Percentiles rank a stretch among this genome's conserved stretches.
These are phyloP conservation scores for Drosophila mulleri DNA, from an alignment of 2,888 invertebrate genomes.

Conservation along the genomic window DNA sequence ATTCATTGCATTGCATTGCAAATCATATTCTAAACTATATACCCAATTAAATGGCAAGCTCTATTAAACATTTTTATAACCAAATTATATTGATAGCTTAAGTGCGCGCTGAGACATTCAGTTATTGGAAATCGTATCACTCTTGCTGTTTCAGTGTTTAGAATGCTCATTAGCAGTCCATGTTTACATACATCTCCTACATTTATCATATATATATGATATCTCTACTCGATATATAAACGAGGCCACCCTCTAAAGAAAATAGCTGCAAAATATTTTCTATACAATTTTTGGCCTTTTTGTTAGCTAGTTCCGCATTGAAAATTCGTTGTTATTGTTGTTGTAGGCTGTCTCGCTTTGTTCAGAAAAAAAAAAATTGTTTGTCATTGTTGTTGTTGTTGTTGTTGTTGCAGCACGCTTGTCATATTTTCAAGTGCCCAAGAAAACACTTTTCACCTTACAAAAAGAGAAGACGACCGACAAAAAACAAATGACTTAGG, in stretches of 20 bases:
- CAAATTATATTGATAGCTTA: neutral
- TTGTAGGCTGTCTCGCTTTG: constrained; percentile 11
- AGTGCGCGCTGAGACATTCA: too few relatives aligned
- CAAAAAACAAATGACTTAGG: constrained; percentile 65
- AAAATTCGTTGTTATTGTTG: constrained; percentile 25
- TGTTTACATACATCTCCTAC: neutral
- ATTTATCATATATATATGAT: neutral
- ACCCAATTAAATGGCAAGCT: too few relatives aligned
- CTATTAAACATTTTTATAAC: too few relatives aligned
- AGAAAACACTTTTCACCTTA: constrained; percentile 55
- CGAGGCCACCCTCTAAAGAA: neutral
- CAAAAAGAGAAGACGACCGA: constrained; percentile 27
- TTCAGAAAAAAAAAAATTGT: constrained; percentile 26
- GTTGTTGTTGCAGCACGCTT: constrained; percentile 5
- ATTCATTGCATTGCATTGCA: too few relatives aligned
- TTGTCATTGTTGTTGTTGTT: constrained; percentile 23
- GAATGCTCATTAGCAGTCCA: neutral
- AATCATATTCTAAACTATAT: too few relatives aligned
- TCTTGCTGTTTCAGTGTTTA: neutral
- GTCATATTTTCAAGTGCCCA: constrained; percentile 10
- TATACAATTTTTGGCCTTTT: constrained; percentile 20
- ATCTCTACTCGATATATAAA: neutral
- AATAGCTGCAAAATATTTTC: neutral
- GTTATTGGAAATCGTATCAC: neutral
- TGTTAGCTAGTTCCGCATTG: constrained; percentile 52